Base-by-base conservation (phyloP, 2,888 invertebrate species). In the Biston betularia region DNA sequence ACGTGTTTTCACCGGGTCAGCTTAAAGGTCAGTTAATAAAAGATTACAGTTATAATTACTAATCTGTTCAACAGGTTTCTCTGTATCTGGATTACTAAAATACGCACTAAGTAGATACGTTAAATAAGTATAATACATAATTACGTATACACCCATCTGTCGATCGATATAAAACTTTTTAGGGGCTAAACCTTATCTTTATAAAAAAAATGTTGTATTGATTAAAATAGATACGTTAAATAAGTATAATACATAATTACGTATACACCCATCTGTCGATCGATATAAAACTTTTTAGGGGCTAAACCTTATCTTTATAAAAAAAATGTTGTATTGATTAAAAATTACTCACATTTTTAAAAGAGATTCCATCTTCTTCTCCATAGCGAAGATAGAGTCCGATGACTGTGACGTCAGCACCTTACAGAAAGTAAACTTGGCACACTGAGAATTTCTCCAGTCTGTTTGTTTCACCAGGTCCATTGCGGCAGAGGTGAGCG, bases 371-470 rank as follows among this genome's bases (percentile, higher is more conserved):
- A 97, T 97, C 85, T 96, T 96, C 90, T 97, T 97, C 89, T 97
- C 97, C 97, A 97, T 97, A 50, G 96, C 92, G 73, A 95, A 94
- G 69, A 96, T 89, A 38, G 96, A 96, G 81, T 97, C 97, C 1
- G 95, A 94, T 58, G 95, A 92, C 76, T 96, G 96, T 65, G 95
- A 94, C 48, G 96, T 90, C 94, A 97, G 95, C 50, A 96, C 96
- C 79, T 96, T 96, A 86, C 97, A 97, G 88, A 97, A 97, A 72
- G 97, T 95, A 78, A 94, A 95, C 83, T 97, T 97, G 4, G 97
- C 96, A 82, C 97, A 97, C 61, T 96, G 96, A 2, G 97, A 96
- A 85, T 96, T 95, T 40, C 95, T 94, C 97, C 97, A 97, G 78
- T 96, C 95, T 0, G 94, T 94, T 72, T 90, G 92, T 65, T 85